Percentiles rank a stretch among this genome's conserved stretches.
These are phyloP conservation scores for Periphyllus acericola DNA, from an alignment of 2,888 invertebrate species.

Conservation along the genomic window DNA sequence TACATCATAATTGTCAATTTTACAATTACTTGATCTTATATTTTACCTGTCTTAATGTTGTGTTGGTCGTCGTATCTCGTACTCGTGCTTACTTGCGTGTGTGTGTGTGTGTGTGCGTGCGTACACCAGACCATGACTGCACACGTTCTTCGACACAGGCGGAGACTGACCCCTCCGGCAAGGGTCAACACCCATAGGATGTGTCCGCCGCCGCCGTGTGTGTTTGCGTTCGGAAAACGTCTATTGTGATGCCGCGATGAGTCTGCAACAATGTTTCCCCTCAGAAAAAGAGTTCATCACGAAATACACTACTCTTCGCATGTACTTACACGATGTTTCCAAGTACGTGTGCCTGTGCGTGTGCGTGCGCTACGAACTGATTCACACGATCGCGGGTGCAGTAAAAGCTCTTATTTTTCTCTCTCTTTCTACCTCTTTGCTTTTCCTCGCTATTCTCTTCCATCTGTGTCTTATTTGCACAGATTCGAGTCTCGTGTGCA, in stretches of 20 bases:
- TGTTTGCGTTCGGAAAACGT: slow-evolving; percentile 45
- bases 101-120: slow-evolving; percentile 1
- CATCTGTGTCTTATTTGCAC: slow-evolving; percentile 37
- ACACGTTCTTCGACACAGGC: slow-evolving; percentile 34
- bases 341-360: neutral
- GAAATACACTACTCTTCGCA: slow-evolving; percentile 25
- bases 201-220: slow-evolving; percentile 13
- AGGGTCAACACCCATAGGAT: slow-evolving; percentile 39
- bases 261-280: slow-evolving; percentile 57
- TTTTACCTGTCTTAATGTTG: slow-evolving; percentile 17
- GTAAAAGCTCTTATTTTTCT: slow-evolving; percentile 35
- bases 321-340: slow-evolving; percentile 38
- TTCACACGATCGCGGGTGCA: slow-evolving; percentile 37
- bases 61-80: slow-evolving; percentile 27
- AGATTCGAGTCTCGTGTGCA: neutral
- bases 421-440: neutral
- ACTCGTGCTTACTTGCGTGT: neutral
- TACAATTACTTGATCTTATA: neutral
- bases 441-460: neutral
- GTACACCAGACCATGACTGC: slow-evolving; percentile 50
- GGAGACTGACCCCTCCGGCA: slow-evolving; percentile 10
- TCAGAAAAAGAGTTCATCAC: slow-evolving; percentile 57
- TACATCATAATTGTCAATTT: no score
- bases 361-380: neutral
- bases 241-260: slow-evolving; percentile 52